These are phyloP conservation scores for Xestia ashworthii DNA, from an alignment of 2,888 invertebrate genomes.

Conservation along the genomic window DNA sequence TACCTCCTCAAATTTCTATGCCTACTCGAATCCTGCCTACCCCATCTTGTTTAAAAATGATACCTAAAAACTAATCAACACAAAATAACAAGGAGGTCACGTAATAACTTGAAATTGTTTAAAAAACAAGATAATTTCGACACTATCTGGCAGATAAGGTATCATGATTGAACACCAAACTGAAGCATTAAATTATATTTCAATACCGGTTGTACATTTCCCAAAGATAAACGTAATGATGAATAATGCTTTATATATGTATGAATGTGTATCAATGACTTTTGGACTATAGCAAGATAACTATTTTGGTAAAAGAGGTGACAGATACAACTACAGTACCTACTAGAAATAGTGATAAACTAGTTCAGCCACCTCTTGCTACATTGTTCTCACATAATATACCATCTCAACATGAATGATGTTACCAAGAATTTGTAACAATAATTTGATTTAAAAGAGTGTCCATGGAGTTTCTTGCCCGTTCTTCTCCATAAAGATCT, in stretches of 20 bases:
- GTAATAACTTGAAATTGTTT: constrained; percentile 64
- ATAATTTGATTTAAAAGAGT: no score
- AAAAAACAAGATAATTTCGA: constrained; percentile 66
- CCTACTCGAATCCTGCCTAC: constrained; percentile 1
- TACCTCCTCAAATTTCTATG: background rate
- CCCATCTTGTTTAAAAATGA: background rate
- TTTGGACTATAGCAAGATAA: constrained; percentile 20
- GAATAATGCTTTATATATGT: background rate
- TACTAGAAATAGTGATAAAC: no score
- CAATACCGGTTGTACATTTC: constrained; percentile 34
- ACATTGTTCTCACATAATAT: no score
- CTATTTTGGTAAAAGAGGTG: no score
- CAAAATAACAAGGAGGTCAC: constrained; percentile 62
- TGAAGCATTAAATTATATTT: constrained; percentile 44
- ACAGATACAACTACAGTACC: no score
- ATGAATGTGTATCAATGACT: background rate
- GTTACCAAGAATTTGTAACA: no score
- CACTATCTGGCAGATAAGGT: constrained; percentile 59
- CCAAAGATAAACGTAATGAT: constrained; percentile 26
- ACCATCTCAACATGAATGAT: no score
- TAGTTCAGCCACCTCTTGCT: no score
- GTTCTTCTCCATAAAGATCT: no score
- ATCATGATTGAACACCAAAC: constrained; percentile 61
- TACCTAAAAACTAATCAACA: constrained; percentile 44
- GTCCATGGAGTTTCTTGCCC: no score